A percentile compares a stretch with the other conserved stretches of the same genome.
phyloP scores from a whole-genome alignment of 2,797 vertebrate species.

The Ceyx erithaca region DNA sequence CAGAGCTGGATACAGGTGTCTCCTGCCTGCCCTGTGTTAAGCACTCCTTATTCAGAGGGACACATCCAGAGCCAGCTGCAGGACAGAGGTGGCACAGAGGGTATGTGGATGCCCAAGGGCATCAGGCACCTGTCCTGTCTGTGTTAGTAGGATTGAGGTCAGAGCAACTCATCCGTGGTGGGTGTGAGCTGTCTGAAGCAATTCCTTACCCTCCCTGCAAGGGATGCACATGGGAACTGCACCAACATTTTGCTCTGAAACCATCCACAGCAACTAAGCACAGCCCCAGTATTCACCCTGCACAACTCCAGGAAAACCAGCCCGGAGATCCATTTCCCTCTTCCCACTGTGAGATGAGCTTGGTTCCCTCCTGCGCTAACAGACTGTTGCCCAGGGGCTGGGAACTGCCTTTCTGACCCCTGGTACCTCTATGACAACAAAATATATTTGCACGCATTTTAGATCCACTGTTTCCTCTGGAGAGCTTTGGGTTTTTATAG shows the following conservation, averaged over 20 bases:
- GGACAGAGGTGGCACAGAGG: background rate
- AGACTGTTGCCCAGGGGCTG: background rate
- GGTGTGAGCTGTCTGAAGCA: rapidly evolving
- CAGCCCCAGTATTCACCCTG: background rate
- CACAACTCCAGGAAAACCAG: background rate
- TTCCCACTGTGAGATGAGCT: background rate
- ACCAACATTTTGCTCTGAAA: background rate
- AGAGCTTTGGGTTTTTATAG: constrained; percentile 66
- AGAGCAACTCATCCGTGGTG: background rate
- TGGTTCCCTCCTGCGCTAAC: background rate
- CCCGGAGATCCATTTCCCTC: background rate
- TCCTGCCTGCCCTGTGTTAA: background rate
- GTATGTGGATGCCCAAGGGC: rapidly evolving
- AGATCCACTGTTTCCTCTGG: constrained; percentile 45
- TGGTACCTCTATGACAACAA: background rate
- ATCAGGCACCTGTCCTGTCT: background rate
- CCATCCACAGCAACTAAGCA: background rate
- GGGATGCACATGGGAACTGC: rapidly evolving
- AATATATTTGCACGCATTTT: constrained; percentile 32
- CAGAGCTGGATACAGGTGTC: background rate
- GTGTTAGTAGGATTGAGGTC: background rate
- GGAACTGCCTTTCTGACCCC: background rate
- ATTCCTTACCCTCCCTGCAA: rapidly evolving
- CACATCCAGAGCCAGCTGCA: background rate
- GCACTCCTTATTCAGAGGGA: background rate